These are phyloP conservation scores for Aythya fuligula DNA, from an alignment of 2,797 vertebrate species.

Conservation along the genomic window DNA sequence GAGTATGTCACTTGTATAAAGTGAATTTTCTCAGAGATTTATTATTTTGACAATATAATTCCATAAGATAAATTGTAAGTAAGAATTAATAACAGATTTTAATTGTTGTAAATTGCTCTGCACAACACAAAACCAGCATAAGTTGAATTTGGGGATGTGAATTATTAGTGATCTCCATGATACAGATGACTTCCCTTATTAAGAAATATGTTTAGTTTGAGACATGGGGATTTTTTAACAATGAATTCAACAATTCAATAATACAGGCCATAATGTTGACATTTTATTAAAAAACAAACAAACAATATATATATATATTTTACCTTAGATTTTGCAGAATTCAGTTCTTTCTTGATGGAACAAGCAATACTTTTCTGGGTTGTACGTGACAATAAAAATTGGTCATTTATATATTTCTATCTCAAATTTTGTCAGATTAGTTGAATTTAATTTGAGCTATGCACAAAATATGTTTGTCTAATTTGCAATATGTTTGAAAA, in stretches of 20 bases:
- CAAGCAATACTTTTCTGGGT: background rate
- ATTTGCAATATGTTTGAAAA: background rate
- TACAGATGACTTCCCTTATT: background rate
- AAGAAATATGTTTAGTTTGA: background rate
- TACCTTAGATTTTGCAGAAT: accelerated
- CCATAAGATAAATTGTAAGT: background rate
- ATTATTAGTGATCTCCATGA: background rate
- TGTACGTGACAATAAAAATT: background rate
- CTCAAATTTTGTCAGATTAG: background rate
- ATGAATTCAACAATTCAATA: background rate
- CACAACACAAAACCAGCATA: background rate
- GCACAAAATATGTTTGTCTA: background rate
- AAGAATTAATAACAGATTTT: background rate
- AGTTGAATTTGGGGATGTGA: background rate
- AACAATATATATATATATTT: background rate
- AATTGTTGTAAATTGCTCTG: background rate
- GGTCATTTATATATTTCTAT: background rate
- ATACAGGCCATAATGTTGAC: background rate
- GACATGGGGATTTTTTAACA: background rate
- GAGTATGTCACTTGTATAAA: too few species aligned
- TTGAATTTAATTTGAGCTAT: background rate
- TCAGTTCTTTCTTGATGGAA: background rate
- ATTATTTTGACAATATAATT: background rate
- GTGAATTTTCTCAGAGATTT: too few species aligned
- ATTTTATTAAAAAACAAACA: background rate